Evolutionary conservation across 2,113 vertebrate genomes (phyloP).

Genomic region (Tachysurus fulvidraco): DNA sequence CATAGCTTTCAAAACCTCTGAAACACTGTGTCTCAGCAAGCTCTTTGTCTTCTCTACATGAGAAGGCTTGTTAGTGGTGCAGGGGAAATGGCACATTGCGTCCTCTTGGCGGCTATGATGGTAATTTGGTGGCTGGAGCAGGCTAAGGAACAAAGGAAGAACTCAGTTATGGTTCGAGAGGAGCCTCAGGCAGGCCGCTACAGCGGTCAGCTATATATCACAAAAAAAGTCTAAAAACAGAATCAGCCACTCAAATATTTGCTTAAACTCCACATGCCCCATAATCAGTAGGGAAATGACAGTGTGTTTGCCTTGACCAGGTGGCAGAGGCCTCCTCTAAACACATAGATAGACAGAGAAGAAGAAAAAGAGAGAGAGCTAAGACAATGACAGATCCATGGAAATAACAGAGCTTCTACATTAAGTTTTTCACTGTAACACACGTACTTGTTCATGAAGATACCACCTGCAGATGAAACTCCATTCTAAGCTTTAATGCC

Average conservation of each 20-base stretch:
- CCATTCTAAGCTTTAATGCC: neutral
- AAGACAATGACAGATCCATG: constrained; percentile 54
- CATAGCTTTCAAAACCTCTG: constrained; percentile 46
- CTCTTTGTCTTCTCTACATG: constrained; percentile 55
- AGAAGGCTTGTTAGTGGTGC: constrained; percentile 59
- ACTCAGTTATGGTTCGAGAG: constrained; percentile 51
- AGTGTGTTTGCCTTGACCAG: constrained; percentile 67
- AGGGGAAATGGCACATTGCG: constrained; percentile 54
- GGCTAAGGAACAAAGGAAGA: constrained; percentile 60
- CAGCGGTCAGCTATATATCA: constrained; percentile 61
- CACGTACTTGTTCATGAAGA: neutral
- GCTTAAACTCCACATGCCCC: constrained; percentile 69
- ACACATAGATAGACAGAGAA: constrained; percentile 47
- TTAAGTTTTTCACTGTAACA: constrained; percentile 37
- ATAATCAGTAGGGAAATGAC: constrained; percentile 73
- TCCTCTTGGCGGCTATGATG: constrained; percentile 55
- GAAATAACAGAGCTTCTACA: constrained; percentile 59
- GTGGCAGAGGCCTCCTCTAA: constrained; percentile 60
- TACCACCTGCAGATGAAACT: constrained; percentile 1
- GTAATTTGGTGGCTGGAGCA: constrained; percentile 56
- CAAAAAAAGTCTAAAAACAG: constrained; percentile 68
- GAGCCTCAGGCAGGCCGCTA: constrained; percentile 56
- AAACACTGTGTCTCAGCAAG: constrained; percentile 54
- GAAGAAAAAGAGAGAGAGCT: constrained; percentile 27
- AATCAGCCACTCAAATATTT: constrained; percentile 70